phyloP scores from a whole-genome alignment of 1,140 invertebrate genomes.

The Nilaparvata lugens region DNA sequence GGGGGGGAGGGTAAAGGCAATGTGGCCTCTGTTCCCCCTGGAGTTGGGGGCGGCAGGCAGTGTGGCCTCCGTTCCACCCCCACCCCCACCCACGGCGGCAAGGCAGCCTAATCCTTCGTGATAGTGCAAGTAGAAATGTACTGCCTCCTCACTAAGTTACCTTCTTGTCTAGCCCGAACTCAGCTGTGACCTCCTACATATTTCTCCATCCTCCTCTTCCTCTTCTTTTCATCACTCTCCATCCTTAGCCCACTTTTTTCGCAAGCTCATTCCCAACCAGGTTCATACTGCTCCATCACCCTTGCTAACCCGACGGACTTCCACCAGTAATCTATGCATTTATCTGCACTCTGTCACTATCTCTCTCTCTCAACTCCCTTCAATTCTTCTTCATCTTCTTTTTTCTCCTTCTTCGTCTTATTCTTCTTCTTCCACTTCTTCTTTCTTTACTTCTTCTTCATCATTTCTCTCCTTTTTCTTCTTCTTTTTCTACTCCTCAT shows the following conservation, averaged over 20 bases:
- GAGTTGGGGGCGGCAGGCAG: no score
- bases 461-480: constrained; percentile 11
- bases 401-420: constrained; percentile 12
- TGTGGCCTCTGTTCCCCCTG: no score
- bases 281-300: not conserved
- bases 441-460: constrained; percentile 15
- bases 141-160: no score
- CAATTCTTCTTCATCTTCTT: constrained; percentile 7
- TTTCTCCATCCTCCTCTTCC: not conserved
- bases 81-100: no score
- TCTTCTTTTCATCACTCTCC: not conserved
- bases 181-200: not conserved
- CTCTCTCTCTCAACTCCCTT: not conserved
- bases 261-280: not conserved
- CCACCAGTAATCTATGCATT: no score
- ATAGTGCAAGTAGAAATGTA: no score
- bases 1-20: no score
- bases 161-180: not conserved
- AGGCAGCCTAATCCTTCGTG: no score
- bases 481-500: constrained; percentile 9
- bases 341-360: not conserved
- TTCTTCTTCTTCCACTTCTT: constrained; percentile 11
- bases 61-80: no score
- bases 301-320: not conserved
- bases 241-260: not conserved